A percentile compares a stretch with the other conserved stretches of the same genome.
Evolutionary conservation across 2,888 invertebrate species (phyloP).

Genomic region (Troides helena): DNA sequence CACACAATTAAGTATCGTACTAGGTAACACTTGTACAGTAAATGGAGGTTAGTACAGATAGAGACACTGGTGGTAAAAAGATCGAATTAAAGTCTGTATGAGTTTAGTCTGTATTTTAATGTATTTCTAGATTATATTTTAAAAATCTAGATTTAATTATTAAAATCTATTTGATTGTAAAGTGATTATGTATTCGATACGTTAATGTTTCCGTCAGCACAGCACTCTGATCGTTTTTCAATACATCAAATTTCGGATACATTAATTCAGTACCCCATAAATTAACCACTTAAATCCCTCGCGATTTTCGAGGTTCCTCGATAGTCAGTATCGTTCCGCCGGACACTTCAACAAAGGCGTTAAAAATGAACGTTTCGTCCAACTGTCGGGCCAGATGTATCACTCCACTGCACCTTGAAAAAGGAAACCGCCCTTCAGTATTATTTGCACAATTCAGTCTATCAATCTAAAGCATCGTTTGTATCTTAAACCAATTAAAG

Average conservation of each 20-base stretch:
- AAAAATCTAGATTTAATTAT: no score
- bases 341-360: constrained; percentile 69
- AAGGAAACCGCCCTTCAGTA: constrained; percentile 32
- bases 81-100: no score
- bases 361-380: constrained; percentile 69
- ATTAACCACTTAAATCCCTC: constrained; percentile 59
- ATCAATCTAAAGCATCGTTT: constrained; percentile 32
- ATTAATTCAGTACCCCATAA: constrained; percentile 49
- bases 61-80: no score
- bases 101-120: no score
- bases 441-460: constrained; percentile 39
- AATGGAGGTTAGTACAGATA: no score
- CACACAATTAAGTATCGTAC: no score
- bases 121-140: no score
- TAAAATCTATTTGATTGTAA: no score
- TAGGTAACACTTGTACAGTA: no score
- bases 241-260: constrained; percentile 14
- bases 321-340: constrained; percentile 42
- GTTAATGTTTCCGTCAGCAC: neutral
- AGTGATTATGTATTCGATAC: neutral
- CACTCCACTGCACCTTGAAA: constrained; percentile 50
- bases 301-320: constrained; percentile 32
- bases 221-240: neutral
- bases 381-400: constrained; percentile 65
- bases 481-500: neutral